These are phyloP conservation scores for Eupithecia inturbata DNA, from an alignment of 2,888 invertebrate species.

Conservation along the genomic window DNA sequence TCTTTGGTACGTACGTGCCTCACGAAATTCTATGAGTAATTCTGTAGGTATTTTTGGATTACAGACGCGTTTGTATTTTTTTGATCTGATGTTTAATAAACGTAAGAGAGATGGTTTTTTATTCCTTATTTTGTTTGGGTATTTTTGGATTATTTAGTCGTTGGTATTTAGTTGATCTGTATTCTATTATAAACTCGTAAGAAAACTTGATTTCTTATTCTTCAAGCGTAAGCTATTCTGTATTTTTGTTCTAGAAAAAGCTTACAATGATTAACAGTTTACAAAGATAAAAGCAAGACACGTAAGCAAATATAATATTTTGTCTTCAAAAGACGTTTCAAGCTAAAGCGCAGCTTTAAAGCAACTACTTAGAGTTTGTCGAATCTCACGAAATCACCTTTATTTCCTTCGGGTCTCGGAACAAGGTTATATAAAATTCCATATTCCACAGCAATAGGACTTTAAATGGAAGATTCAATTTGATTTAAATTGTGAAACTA, in stretches of 20 bases:
- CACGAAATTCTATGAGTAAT: not conserved
- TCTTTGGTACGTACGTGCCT: not conserved
- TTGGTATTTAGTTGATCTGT: not conserved
- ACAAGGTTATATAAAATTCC: constrained; percentile 44
- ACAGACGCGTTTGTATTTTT: not conserved
- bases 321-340: not conserved
- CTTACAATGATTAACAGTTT: not conserved
- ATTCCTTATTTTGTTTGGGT: not conserved
- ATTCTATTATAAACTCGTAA: not conserved
- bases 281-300: not conserved
- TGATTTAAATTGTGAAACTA: not conserved
- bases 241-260: not conserved
- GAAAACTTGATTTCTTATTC: not conserved
- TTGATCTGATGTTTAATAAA: not conserved
- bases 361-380: constrained; percentile 16
- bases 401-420: constrained; percentile 38
- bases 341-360: not conserved
- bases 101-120: not conserved
- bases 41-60: not conserved
- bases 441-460: constrained; percentile 43
- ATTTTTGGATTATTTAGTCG: not conserved
- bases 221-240: not conserved
- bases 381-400: constrained; percentile 37
- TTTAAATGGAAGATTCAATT: not conserved
- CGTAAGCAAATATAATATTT: not conserved